Conservation (phyloP, 1,140 invertebrate genomes). For the Copidosoma floridanum region DNA sequence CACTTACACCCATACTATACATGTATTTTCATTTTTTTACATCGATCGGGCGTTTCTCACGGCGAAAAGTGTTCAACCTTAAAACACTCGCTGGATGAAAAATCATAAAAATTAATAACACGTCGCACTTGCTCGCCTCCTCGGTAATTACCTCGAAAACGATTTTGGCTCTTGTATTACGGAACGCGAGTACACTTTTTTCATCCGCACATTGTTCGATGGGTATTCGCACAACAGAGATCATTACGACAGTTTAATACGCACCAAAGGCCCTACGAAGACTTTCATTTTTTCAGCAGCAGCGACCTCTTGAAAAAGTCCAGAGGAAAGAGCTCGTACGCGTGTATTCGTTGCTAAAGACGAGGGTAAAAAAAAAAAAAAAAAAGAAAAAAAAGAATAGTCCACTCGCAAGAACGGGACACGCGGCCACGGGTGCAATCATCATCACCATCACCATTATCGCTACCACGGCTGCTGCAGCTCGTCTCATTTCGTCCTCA, state of each 20-base stretch:
- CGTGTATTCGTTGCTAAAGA: constrained; percentile 6
- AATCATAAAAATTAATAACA: constrained; percentile 2
- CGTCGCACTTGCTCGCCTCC: neutral
- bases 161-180: too few relatives aligned
- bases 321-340: neutral
- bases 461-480: constrained; percentile 44
- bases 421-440: constrained; percentile 46
- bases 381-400: constrained; percentile 31
- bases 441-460: constrained; percentile 54
- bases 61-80: too few relatives aligned
- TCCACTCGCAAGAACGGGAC: too few relatives aligned
- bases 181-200: too few relatives aligned
- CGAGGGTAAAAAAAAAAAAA: constrained; percentile 35
- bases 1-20: too few relatives aligned
- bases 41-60: too few relatives aligned
- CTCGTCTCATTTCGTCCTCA: constrained; percentile 30
- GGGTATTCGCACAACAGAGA: too few relatives aligned
- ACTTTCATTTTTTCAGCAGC: too few relatives aligned
- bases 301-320: neutral
- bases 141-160: constrained; percentile 9
- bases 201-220: too few relatives aligned
- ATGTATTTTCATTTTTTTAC: too few relatives aligned
- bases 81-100: too few relatives aligned
- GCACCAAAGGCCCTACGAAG: too few relatives aligned
- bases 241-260: constrained; percentile 22